phyloP scores from a whole-genome alignment of 1,140 invertebrate species.

The Chymomyza costata region DNA sequence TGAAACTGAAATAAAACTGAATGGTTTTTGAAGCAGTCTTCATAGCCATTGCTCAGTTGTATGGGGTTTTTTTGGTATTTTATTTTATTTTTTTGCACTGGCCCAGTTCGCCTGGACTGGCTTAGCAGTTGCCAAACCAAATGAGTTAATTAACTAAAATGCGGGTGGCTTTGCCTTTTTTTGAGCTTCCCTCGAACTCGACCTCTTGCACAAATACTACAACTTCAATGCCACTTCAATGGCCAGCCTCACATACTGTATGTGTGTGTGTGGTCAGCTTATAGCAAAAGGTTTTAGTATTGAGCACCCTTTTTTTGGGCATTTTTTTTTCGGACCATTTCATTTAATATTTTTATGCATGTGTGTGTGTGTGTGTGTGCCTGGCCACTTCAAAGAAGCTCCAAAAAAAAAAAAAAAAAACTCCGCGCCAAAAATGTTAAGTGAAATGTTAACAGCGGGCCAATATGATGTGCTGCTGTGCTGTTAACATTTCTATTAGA shows the following conservation, averaged over 20 bases:
- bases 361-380: conserved; percentile 45
- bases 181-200: conserved; percentile 9
- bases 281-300: conserved; percentile 62
- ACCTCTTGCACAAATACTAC: conserved; percentile 3
- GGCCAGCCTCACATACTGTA: conserved; percentile 6
- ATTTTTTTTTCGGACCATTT: conserved; percentile 27
- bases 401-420: conserved; percentile 26
- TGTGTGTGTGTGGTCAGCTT: conserved; percentile 67
- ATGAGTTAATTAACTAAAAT: conserved; percentile 76
- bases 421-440: conserved; percentile 59
- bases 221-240: conserved; percentile 50
- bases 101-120: conserved; percentile 51
- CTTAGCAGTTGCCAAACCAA: conserved; percentile 65
- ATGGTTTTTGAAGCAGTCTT: too few relatives aligned
- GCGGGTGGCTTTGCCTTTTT: conserved; percentile 64
- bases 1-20: background rate
- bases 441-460: conserved; percentile 60
- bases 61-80: too few relatives aligned
- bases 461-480: conserved; percentile 26
- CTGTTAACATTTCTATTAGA: conserved; percentile 55
- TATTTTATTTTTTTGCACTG: conserved; percentile 24
- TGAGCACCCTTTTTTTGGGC: conserved; percentile 58
- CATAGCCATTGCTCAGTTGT: too few relatives aligned
- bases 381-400: conserved; percentile 63
- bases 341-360: conserved; percentile 66